These are phyloP conservation scores for Miichthys miiuy DNA, from an alignment of 2,797 vertebrate genomes.

Conservation along the genomic window DNA sequence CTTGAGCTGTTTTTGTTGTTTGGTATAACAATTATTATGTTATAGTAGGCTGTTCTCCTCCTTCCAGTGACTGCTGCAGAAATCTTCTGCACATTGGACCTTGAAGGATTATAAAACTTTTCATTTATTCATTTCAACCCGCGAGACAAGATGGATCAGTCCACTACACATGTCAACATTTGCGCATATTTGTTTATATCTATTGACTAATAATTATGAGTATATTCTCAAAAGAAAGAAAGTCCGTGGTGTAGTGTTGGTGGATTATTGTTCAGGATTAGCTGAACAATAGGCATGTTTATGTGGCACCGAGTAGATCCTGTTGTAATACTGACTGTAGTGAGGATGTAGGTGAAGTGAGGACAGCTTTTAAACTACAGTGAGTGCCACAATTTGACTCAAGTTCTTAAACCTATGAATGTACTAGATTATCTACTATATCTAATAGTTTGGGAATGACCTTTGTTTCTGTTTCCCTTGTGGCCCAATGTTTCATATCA, in stretches of 20 bases:
- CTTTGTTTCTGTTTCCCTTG: conserved; percentile 20
- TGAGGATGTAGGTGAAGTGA: not conserved
- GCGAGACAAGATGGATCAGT: conserved; percentile 1
- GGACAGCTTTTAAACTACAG: not conserved
- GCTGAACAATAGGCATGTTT: conserved; percentile 24
- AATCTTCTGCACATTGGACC: conserved; percentile 1
- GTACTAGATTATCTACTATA: not conserved
- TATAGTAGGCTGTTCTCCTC: not conserved
- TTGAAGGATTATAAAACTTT: conserved; percentile 24
- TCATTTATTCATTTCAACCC: conserved; percentile 21
- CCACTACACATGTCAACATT: not conserved
- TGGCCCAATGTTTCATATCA: conserved; percentile 37
- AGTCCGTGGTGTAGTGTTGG: not conserved
- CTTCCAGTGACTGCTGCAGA: not conserved
- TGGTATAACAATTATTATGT: not conserved
- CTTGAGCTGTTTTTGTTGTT: too few relatives aligned
- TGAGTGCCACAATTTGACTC: not conserved
- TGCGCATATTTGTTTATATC: not conserved
- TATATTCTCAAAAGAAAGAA: not conserved
- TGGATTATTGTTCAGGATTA: conserved; percentile 11
- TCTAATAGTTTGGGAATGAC: not conserved
- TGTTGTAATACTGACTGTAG: not conserved
- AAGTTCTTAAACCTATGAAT: not conserved
- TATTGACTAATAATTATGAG: not conserved
- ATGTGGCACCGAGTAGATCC: not conserved